Evolutionary conservation across 2,888 invertebrate species (phyloP), one percentile per base, ranked within the genome.

Genomic region (Sclerodermus sp.): DNA sequence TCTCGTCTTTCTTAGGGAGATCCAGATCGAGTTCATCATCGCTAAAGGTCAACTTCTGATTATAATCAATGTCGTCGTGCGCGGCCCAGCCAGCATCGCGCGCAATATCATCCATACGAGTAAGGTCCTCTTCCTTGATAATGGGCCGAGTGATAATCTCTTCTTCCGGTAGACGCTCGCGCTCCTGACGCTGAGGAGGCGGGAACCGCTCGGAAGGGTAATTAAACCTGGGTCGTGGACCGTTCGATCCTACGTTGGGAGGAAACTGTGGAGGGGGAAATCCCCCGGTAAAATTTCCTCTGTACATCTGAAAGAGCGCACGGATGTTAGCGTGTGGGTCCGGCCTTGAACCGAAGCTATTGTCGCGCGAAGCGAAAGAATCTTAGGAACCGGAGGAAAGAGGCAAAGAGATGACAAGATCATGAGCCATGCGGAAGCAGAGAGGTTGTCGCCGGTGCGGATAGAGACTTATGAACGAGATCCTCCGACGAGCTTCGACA

Each of bases 61-160:
- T 92, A 76, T 95, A 96, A 80, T 96, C 95, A 74, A 96, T 92
- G 76, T 94, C 94, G 74, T 93, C 93, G 70, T 92, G 89, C 63
- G 89, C 88, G 51, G 92, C 91, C 96, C 96, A 96, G 57, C 94
- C 94, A 69, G 90, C 89, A 73, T 93, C 90, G 67, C 90, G 87
- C 39, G 91, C 86, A 64, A 95, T 90, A 73, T 94, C 91, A 79
- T 96, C 96, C 82, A 96, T 89, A 51, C 91, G 90, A 70, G 89
- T 91, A 67, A 96, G 84, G 78, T 95, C 94, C 76, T 95, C 94
- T 73, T 95, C 94, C 66, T 91, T 90, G 64, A 96, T 92, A 60
- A 96, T 96, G 53, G 96, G 92, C 47, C 91, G 84, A 60, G 90
- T 87, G 50, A 84, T 80, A 48, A 89, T 80, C 68, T 86, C 83